Base-by-base conservation (phyloP, 2,113 vertebrate species). In the Odontesthes bonariensis region DNA sequence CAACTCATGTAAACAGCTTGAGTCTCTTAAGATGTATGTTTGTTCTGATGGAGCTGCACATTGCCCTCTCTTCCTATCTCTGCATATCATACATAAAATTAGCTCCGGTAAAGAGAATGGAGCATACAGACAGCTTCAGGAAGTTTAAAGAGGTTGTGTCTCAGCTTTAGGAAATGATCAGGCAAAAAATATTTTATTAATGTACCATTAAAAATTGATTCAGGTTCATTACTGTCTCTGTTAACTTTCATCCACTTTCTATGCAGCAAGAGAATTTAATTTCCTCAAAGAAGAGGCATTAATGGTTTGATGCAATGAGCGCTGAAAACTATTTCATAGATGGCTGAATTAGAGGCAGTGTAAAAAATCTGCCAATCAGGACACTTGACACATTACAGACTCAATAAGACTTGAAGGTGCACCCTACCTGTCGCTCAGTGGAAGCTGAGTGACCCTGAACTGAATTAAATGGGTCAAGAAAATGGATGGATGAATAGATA, bases 121-220 rank as follows among this genome's bases (percentile, higher is more conserved):
- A 59, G 56, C 65, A 77, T 13, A 22, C 32, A 13, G 70, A 61
- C 32, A 2, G 79, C 83, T 79, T 69, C 54, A 22, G 69, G 69
- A 73, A 74, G 82, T 75, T 75, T 79, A 64, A 69, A 69, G 31
- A 38, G 38, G 32, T 69, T 59, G 44, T 1, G 55, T 73, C 87
- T 77, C 58, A 58, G 68, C 80, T 82, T 75, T 27, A 78, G 79
- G 85, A 88, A 89, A 88, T 86, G 38, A 83, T 46, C 61, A 82
- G 68, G 79, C 65, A 58, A 88, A 80, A 67, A 38, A 89, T 91
- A 79, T 87, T 86, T 88, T 91, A 92, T 92, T 88, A 91, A 92
- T 89, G 77, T 64, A 22, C 65, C 75, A 88, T 92, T 92, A 93
- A 92, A 93, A 89, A 91, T 92, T n/a, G 40, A 93, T 90, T 89